Percentiles rank a stretch among this genome's conserved stretches.
Evolutionary conservation across 1,140 invertebrate species (phyloP).

Genomic region (Drosophila insularis): DNA sequence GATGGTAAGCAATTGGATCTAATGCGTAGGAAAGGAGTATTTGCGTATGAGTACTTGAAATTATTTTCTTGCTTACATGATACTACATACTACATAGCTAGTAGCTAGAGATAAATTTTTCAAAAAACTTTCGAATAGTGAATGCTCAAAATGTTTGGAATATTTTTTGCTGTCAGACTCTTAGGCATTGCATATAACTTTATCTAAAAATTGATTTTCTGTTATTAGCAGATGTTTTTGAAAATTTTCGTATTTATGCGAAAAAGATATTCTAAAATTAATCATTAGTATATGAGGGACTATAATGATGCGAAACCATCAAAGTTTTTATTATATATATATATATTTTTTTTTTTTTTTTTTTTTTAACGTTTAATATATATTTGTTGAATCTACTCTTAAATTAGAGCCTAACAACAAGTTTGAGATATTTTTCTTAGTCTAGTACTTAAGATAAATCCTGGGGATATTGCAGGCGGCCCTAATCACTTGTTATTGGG

Average conservation of each 20-base stretch:
- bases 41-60: conserved; percentile 72
- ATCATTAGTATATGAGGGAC: no score
- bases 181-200: conserved; percentile 41
- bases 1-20: conserved; percentile 56
- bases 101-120: conserved; percentile 72
- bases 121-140: conserved; percentile 60
- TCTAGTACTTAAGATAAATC: no score
- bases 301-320: no score
- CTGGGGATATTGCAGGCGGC: no score
- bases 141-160: conserved; percentile 40
- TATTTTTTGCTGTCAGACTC: not conserved
- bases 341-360: no score
- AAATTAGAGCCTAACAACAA: no score
- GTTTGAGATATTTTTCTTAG: no score
- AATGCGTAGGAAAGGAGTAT: conserved; percentile 70
- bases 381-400: no score
- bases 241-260: conserved; percentile 8
- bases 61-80: conserved; percentile 67
- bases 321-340: no score
- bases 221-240: conserved; percentile 26
- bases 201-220: conserved; percentile 38
- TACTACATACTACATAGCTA: conserved; percentile 52
- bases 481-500: no score
- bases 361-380: no score
- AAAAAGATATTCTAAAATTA: not conserved